Evolutionary conservation across 2,888 invertebrate species (phyloP), one percentile per base, ranked within the genome.

Genomic region (Drosophila affinis): DNA sequence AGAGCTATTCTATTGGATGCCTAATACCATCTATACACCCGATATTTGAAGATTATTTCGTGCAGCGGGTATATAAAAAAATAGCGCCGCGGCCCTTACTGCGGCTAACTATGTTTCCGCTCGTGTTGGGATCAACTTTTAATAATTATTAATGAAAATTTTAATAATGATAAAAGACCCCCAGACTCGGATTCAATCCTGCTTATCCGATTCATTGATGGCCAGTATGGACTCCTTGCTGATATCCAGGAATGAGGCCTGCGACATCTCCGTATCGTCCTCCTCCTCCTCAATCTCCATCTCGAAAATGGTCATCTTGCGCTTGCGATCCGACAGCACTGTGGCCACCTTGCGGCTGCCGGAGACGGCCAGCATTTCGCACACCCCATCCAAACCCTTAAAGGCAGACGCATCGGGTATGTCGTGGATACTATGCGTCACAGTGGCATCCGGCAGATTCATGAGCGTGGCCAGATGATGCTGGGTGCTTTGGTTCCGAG

Each of bases 271-370:
- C 45, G 96, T 96, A 61, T 96, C 96, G 62, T 97, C 98, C 74
- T 98, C 98, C 63, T 96, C 96, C 27, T 97, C 98, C 89, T 98
- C 98, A 0, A 95, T 96, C 93, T 98, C 98, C 95, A 98, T 98
- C 91, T 98, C 97, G 90, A 97, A 97, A 54, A 98, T 94, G 72
- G 97, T 94, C 49, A 98, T 96, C 91, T 97, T 96, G 68, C 96
- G 94, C 60, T 93, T 93, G 82, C 94, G 96, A 79, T 96, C 96
- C 17, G 97, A 96, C 47, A 98, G 93, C 53, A 98, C 95, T 47
- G 98, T 96, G 9, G 97, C 96, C 9, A 98, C 97, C 79, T 92
- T 92, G 69, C 95, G 91, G 62, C 95, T 95, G 0, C 98, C 98
- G 51, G 97, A 97, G 3, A 98, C 98, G 2, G 98, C 96, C 86